These are phyloP conservation scores for Lagopus leucura DNA, from an alignment of 2,113 vertebrate species.

Conservation along the genomic window DNA sequence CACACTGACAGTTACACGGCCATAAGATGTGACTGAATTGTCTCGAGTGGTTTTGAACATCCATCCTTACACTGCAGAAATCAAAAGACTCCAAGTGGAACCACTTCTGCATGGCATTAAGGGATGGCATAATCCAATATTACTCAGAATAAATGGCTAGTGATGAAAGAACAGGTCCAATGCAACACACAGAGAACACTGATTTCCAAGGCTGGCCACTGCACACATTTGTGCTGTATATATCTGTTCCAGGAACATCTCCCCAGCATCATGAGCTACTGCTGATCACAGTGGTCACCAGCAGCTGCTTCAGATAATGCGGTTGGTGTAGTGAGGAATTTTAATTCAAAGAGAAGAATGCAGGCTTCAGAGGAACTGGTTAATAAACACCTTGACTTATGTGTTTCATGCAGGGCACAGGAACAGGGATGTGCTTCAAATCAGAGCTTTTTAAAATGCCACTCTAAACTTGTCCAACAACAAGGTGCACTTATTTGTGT, in stretches of 20 bases:
- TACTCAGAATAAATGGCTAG: neutral
- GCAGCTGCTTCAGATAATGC: neutral
- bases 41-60: neutral
- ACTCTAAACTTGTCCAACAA: neutral
- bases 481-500: neutral
- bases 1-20: neutral
- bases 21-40: neutral
- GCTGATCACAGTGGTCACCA: neutral
- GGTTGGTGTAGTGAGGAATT: neutral
- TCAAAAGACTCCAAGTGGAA: neutral
- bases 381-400: neutral
- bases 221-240: neutral
- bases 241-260: neutral
- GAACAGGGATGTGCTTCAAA: neutral
- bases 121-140: neutral
- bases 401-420: neutral
- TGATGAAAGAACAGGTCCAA: neutral
- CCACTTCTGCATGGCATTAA: neutral
- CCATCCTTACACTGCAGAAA: neutral
- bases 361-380: neutral
- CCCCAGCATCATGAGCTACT: neutral
- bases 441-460: neutral
- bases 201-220: neutral
- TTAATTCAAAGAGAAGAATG: neutral
- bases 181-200: neutral